Conservation (phyloP, 2,113 vertebrate genomes). For the Callipepla squamata region DNA sequence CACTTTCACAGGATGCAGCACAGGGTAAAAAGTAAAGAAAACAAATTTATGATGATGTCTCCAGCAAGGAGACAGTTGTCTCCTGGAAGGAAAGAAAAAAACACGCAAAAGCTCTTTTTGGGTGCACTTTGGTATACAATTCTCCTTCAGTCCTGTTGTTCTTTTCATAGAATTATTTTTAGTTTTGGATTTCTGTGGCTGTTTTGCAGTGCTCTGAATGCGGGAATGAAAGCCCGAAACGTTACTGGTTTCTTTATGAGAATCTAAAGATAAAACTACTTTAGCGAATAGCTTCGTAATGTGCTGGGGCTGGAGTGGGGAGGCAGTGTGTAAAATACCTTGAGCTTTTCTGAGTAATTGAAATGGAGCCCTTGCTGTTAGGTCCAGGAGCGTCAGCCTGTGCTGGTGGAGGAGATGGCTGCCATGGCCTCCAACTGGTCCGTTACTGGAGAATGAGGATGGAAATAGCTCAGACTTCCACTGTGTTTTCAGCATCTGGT, state of each 20-base stretch:
- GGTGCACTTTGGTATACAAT: background rate
- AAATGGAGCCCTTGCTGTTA: background rate
- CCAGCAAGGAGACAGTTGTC: background rate
- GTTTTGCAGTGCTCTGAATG: background rate
- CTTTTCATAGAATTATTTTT: background rate
- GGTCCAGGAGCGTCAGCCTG: background rate
- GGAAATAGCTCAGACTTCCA: background rate
- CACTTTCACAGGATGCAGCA: background rate
- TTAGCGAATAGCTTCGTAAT: background rate
- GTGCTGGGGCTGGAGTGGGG: fast-evolving
- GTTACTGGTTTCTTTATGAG: background rate
- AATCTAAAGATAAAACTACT: background rate
- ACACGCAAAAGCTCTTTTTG: background rate
- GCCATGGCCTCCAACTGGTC: background rate
- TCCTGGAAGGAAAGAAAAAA: background rate
- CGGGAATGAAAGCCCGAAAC: background rate
- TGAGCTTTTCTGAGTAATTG: background rate
- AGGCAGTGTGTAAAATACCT: background rate
- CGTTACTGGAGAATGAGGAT: background rate
- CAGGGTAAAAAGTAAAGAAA: background rate
- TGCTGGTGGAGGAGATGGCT: background rate
- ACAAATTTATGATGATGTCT: background rate
- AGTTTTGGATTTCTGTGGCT: background rate
- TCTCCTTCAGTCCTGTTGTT: background rate
- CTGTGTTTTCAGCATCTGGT: background rate